phyloP scores from a whole-genome alignment of 2,888 invertebrate genomes.

The Dione juno region DNA sequence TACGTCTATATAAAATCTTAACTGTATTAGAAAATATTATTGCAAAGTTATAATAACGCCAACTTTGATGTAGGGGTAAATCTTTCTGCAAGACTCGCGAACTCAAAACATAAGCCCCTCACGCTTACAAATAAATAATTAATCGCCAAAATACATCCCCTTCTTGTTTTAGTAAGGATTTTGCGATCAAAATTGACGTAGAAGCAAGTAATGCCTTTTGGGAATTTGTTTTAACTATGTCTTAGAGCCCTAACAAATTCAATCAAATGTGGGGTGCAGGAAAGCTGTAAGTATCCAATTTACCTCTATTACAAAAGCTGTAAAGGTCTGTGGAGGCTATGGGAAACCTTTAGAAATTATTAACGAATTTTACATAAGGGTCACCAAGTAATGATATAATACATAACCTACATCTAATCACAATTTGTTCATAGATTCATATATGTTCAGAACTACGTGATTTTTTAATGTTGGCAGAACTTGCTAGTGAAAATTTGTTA shows the following conservation, averaged over 20 bases:
- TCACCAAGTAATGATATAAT: conserved; percentile 23
- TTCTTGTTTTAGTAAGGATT: conserved; percentile 36
- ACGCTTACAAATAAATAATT: conserved; percentile 32
- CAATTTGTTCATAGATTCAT: conserved; percentile 12
- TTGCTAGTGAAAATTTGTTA: too few relatives aligned
- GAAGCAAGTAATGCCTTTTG: conserved; percentile 39
- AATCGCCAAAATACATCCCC: conserved; percentile 22
- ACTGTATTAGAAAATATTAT: background rate
- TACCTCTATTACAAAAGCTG: conserved; percentile 45
- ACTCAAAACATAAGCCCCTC: conserved; percentile 16
- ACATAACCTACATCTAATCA: conserved; percentile 6
- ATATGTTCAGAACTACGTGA: too few relatives aligned
- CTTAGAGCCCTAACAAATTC: conserved; percentile 49
- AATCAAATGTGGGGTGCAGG: conserved; percentile 46
- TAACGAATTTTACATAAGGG: conserved; percentile 40
- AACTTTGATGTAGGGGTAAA: background rate
- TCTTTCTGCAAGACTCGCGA: conserved; percentile 8
- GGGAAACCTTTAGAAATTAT: conserved; percentile 40
- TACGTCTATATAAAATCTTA: too few relatives aligned
- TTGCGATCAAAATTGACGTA: conserved; percentile 46
- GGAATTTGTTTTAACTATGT: conserved; percentile 47
- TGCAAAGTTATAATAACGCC: background rate
- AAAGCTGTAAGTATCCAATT: conserved; percentile 45
- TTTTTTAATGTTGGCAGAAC: too few relatives aligned
- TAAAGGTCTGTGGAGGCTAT: conserved; percentile 40